These are phyloP conservation scores for Sebastiscus tertius DNA, from an alignment of 2,797 vertebrate species.

Conservation along the genomic window DNA sequence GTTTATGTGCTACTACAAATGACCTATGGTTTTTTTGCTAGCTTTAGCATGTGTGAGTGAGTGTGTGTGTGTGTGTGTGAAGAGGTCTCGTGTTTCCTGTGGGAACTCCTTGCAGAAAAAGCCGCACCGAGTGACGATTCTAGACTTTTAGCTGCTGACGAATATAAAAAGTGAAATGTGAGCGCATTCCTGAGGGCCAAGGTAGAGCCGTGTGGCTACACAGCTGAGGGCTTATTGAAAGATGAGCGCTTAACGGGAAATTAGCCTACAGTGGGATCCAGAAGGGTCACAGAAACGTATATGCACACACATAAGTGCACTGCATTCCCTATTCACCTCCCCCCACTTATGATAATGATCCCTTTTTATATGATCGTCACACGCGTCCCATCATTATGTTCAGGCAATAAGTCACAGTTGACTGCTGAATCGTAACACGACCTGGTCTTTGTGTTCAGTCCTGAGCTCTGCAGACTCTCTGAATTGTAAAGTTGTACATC, in stretches of 20 bases:
- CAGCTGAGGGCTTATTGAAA: constrained; percentile 78
- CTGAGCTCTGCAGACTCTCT: constrained; percentile 14
- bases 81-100: constrained; percentile 71
- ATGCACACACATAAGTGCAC: constrained; percentile 15
- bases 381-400: not conserved
- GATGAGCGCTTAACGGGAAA: constrained; percentile 60
- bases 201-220: constrained; percentile 56
- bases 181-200: constrained; percentile 75
- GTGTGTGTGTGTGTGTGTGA: constrained; percentile 28
- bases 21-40: constrained; percentile 57
- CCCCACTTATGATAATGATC: constrained; percentile 10
- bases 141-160: constrained; percentile 66
- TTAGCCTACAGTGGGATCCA: constrained; percentile 30
- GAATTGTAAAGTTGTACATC: constrained; percentile 19
- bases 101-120: constrained; percentile 65
- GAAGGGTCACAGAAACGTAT: constrained; percentile 28
- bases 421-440: constrained; percentile 17
- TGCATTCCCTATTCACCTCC: not conserved
- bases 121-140: constrained; percentile 49
- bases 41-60: constrained; percentile 47
- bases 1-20: constrained; percentile 68
- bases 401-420: constrained; percentile 19
- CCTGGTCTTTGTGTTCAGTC: not conserved
- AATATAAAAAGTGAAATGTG: constrained; percentile 81
- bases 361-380: constrained; percentile 17